Evolutionary conservation across 2,113 vertebrate genomes (phyloP), one percentile per base, ranked within the genome.

Genomic region (Gavialis gangeticus): DNA sequence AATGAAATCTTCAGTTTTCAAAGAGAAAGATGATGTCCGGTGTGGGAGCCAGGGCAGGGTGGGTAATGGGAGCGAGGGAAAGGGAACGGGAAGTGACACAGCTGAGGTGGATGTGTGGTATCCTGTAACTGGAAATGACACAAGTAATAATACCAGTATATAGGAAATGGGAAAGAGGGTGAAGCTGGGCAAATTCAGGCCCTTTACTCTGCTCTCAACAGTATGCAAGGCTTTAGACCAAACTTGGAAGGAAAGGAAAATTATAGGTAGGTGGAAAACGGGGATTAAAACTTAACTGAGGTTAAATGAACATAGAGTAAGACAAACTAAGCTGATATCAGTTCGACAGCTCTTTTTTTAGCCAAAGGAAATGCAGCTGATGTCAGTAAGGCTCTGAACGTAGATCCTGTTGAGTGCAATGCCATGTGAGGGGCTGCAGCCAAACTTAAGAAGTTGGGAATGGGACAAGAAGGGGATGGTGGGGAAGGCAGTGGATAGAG

Each of bases 31-130:
- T 2, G 76, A 54, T n/a, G 62, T 6, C 19, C 71, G 19, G 56
- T 64, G 21, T 8, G 0, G 1, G 1, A 2, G 25, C 71, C 12
- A 55, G 37, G 5, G 4, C 10, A 13, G 2, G 64, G 8, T 17
- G 58, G 54, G 17, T 34, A 24, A 27, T 54, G 24, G 6, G 16
- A 82, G 34, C 0, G 2, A 56, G 21, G 18, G 28, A 6, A 3
- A 56, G 25, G 64, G 34, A 67, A 19, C 5, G 10, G 37, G 71
- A 66, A 25, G 58, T 9, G 46, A 21, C 30, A 81, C 1, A 1
- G 59, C 3, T 15, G 16, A 73, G 71, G 73, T 15, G 34, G 55
- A 85, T 34, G 37, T 63, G 27, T 4, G 27, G 14, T 54, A 60
- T 28, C 13, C 21, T 11, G 0, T 1, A 19, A 34, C 16, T 15